phyloP scores from a whole-genome alignment of 2,797 vertebrate species.

The Limnodromus scolopaceus region DNA sequence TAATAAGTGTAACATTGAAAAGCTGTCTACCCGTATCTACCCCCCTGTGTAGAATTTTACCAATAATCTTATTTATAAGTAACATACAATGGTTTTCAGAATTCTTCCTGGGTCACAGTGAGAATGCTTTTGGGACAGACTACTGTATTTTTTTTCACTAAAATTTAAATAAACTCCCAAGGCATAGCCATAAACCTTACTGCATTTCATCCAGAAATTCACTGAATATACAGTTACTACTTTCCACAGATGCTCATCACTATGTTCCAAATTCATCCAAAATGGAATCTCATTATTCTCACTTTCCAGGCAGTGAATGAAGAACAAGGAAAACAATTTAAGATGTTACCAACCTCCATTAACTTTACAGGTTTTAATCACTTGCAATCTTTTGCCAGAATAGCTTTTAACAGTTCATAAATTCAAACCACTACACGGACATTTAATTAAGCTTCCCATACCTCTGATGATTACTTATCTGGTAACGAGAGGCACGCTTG shows the following conservation, averaged over 20 bases:
- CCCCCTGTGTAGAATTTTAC: neutral
- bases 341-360: neutral
- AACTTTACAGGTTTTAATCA: constrained; percentile 24
- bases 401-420: constrained; percentile 38
- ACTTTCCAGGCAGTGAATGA: neutral
- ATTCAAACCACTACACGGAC: neutral
- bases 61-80: neutral
- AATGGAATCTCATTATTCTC: neutral
- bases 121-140: neutral
- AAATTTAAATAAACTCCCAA: neutral
- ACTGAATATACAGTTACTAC: neutral
- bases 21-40: neutral
- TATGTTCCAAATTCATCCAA: neutral
- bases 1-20: neutral
- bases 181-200: neutral
- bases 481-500: constrained; percentile 28
- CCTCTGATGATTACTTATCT: constrained; percentile 50
- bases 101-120: neutral
- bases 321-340: constrained; percentile 4
- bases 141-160: neutral
- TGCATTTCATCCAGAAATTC: neutral
- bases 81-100: neutral
- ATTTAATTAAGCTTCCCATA: constrained; percentile 54
- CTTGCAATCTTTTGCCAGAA: constrained; percentile 21
- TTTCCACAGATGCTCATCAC: neutral